Evolutionary conservation across 2,888 invertebrate species (phyloP).

Genomic region (Macrosiphum euphorbiae): DNA sequence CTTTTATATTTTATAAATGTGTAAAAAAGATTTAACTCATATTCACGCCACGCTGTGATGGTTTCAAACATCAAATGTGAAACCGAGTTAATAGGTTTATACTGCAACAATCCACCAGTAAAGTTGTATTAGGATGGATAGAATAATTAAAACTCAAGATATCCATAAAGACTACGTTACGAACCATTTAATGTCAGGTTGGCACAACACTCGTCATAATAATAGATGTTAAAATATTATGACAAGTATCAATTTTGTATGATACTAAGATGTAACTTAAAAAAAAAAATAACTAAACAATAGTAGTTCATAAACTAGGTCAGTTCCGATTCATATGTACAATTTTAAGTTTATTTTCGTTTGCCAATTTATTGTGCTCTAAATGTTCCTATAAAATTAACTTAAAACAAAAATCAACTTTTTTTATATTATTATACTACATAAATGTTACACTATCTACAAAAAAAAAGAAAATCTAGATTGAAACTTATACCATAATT

Average conservation of each 20-base stretch:
- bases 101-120: neutral
- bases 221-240: neutral
- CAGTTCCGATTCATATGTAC: neutral
- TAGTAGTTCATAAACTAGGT: neutral
- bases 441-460: neutral
- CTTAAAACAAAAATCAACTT: neutral
- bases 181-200: neutral
- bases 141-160: neutral
- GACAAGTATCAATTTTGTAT: neutral
- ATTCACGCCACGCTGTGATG: neutral
- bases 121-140: neutral
- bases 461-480: neutral
- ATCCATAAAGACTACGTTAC: neutral
- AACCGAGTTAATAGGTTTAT: neutral
- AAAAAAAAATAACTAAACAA: neutral
- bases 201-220: neutral
- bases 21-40: neutral
- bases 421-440: neutral
- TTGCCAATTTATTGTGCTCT: neutral
- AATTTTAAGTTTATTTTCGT: neutral
- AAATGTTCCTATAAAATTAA: neutral
- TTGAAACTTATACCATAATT: neutral
- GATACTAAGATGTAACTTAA: neutral
- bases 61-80: neutral
- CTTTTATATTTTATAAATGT: neutral